These are phyloP conservation scores for Gopherus flavomarginatus DNA, from an alignment of 2,113 vertebrate species.

Conservation along the genomic window DNA sequence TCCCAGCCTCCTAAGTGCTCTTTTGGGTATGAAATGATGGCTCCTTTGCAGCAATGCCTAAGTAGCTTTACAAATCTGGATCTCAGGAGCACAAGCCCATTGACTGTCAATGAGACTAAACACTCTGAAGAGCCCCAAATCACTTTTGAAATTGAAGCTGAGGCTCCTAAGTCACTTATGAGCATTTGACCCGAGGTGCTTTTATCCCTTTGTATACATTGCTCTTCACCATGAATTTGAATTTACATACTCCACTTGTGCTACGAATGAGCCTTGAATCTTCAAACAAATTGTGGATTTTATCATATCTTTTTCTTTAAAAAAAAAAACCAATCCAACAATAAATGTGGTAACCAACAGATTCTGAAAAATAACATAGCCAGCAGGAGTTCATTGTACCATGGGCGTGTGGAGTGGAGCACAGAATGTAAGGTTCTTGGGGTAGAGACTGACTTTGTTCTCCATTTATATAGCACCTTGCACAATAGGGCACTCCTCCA, in stretches of 20 bases:
- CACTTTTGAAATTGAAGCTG: not conserved
- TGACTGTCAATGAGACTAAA: not conserved
- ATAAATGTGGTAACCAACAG: not conserved
- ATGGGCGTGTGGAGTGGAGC: not conserved
- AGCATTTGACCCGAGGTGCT: not conserved
- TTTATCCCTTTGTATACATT: not conserved
- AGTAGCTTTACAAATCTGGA: not conserved
- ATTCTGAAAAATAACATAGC: not conserved
- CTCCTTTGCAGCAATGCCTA: not conserved
- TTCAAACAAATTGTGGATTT: not conserved
- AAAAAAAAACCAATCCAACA: not conserved
- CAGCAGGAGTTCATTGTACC: not conserved
- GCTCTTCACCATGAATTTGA: not conserved
- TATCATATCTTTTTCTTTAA: not conserved
- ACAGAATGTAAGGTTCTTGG: not conserved
- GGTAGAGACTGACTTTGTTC: not conserved
- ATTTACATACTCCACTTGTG: not conserved
- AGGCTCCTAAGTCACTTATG: not conserved
- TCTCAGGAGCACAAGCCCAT: not conserved
- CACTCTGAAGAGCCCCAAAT: not conserved
- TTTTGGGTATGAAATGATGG: not conserved
- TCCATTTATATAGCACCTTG: not conserved
- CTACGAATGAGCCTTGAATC: not conserved
- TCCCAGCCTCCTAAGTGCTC: not conserved
- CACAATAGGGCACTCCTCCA: not conserved